Base-by-base conservation (phyloP, 1,140 invertebrate species). In the Acromyrmex charruanus region DNA sequence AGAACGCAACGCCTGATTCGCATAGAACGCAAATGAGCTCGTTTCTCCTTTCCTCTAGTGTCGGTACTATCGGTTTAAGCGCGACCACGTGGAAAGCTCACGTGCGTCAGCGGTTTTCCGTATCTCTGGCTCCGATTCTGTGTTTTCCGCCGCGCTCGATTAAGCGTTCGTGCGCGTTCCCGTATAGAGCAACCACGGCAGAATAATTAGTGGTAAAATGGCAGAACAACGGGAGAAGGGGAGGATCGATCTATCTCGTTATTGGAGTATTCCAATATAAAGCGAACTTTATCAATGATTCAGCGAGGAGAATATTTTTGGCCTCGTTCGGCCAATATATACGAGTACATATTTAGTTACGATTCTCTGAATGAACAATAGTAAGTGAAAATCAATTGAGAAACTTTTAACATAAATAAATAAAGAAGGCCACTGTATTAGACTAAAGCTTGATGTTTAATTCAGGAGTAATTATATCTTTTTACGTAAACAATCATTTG, bases 21-120 rank as follows among this genome's bases (percentile, higher is more conserved):
- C 35, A 51, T 14, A 3, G 49, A 16, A 58, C 21, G 84, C 85
- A 90, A 89, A 90, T 72, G 88, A 90, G 86, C 12, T 79, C 58
- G 63, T 28, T 2, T 51, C 39, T 69, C 55, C 49, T 9, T 63
- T n/a, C 18, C 18, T 63, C 55, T 61, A 14, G 9, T 39, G 2
- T 35, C 18, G 75, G 14, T n/a, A 49, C 66, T 44, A 44, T 44
- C n/a, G 25, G 53, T 81, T 81, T 81, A 86, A 69, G 35, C 65
- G 59, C 88, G 79, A 53, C 75, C 89, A 90, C 86, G 88, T 87
- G 88, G 89, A 90, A 90, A 90, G 89, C 77, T 82, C 80, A 72
- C 86, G 88, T 59, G 81, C 71, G 86, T 88, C 89, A 85, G 88
- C 89, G 89, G 88, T 90, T 90, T 90, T 88, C 89, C 88, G 65